Evolutionary conservation across 2,888 invertebrate genomes (phyloP).

Genomic region (Athalia cordata): DNA sequence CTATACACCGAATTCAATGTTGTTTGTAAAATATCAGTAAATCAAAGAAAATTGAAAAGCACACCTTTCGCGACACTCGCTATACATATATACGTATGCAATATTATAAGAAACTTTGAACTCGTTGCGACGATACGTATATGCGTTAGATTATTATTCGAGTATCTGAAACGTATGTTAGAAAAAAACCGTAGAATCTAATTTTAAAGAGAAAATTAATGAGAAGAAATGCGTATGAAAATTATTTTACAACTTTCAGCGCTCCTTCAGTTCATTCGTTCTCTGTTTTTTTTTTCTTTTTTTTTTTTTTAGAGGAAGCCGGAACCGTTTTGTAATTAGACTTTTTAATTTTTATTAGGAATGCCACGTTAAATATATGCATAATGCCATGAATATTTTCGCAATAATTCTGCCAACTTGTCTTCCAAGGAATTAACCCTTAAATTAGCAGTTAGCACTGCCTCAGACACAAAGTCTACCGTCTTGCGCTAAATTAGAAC

Average conservation of each 20-base stretch:
- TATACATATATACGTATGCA: not conserved
- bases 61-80: constrained; percentile 6
- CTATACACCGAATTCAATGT: constrained; percentile 53
- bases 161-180: too few species aligned
- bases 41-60: constrained; percentile 40
- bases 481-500: constrained; percentile 70
- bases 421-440: constrained; percentile 74
- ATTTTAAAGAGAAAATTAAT: too few species aligned
- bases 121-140: not conserved
- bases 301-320: constrained; percentile 50
- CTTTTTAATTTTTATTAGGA: constrained; percentile 74
- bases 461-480: constrained; percentile 71
- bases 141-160: constrained; percentile 11
- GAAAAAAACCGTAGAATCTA: too few species aligned
- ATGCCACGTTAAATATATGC: constrained; percentile 71
- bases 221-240: too few species aligned
- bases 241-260: too few species aligned
- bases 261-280: too few species aligned
- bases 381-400: constrained; percentile 74
- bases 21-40: constrained; percentile 33
- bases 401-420: constrained; percentile 74
- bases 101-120: not conserved
- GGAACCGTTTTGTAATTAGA: constrained; percentile 64
- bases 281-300: not conserved
- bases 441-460: constrained; percentile 73